Base-by-base conservation (phyloP, 2,888 invertebrate species). In the Nomada goodeniana region DNA sequence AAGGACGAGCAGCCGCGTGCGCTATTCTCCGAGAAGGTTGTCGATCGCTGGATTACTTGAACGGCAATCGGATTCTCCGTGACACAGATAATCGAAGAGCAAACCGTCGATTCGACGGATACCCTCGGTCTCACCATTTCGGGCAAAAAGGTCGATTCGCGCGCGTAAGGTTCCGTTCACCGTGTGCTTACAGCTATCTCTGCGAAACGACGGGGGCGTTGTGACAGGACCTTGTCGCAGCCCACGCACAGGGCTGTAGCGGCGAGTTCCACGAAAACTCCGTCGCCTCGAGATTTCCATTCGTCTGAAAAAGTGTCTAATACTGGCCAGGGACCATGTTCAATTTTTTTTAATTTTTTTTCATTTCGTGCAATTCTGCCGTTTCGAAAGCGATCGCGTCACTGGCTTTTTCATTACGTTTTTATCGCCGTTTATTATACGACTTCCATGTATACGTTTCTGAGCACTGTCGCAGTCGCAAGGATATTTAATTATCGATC, bases 241-340 rank as follows among this genome's bases (percentile, higher is more conserved):
- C 92, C 92, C 91, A 92, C 92, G 90, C 91, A 70, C 91, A 90
- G 90, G 89, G 86, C 91, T 89, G 91, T 91, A 91, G 77, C 76
- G 68, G 72, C 61, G 26, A 63, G 50, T 81, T 89, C 84, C 65
- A 78, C 85, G 76, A 80, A 86, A 85, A 83, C 68, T 64, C 29
- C 61, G 64, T 20, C 42, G 23, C 42, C 23, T 44, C 15, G 44
- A 50, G 36, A 20, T 52, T 74, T 53, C 50, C 53, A 20, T 57
- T 65, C 26, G 15, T 18, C 18, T 13, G 42, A 57, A 59, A 59
- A 20, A 52, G 42, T 29, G 44, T 52, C 13, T 23, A 26, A 29
- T 63, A 42, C 5, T 23, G 50, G n/a, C 13, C 53, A 13, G 11
- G 15, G 47, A n/a, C 18, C 5, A 10, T 13, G 44, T 1, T n/a